phyloP scores from a whole-genome alignment of 2,888 invertebrate species.

The Drosophila paracracens region DNA sequence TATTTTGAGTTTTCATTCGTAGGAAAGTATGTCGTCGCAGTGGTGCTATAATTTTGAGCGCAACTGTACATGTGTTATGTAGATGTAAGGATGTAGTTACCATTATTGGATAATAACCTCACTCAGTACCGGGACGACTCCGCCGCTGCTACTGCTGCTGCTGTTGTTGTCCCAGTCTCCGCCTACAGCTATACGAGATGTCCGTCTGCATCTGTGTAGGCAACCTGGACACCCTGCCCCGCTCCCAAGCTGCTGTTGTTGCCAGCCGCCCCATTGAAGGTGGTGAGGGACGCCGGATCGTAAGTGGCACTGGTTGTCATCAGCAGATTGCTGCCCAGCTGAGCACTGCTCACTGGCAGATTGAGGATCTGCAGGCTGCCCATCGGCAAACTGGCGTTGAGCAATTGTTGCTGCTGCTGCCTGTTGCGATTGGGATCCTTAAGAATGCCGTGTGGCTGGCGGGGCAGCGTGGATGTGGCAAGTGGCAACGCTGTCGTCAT shows the following conservation, averaged over 20 bases:
- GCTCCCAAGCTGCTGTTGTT: neutral
- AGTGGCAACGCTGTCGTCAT: slow-evolving; percentile 74
- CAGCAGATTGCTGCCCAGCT: slow-evolving; percentile 83
- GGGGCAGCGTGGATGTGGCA: slow-evolving; percentile 81
- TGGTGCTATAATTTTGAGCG: neutral
- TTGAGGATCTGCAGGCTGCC: slow-evolving; percentile 87
- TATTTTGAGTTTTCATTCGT: neutral
- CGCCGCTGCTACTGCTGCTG: slow-evolving; percentile 29
- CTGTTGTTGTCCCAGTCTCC: slow-evolving; percentile 63
- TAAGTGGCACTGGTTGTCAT: slow-evolving; percentile 82
- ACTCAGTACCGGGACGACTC: slow-evolving; percentile 69
- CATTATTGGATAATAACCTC: slow-evolving; percentile 24
- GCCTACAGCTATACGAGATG: slow-evolving; percentile 85
- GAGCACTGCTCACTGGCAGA: slow-evolving; percentile 86
- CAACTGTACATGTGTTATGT: slow-evolving; percentile 6
- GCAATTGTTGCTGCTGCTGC: slow-evolving; percentile 86
- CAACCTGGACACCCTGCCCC: slow-evolving; percentile 73
- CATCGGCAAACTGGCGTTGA: slow-evolving; percentile 81
- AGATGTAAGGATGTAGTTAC: slow-evolving; percentile 36
- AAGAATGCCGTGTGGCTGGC: slow-evolving; percentile 88
- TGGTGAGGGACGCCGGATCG: slow-evolving; percentile 84
- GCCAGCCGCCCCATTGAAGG: slow-evolving; percentile 77
- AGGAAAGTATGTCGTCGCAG: neutral
- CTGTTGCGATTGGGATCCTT: slow-evolving; percentile 88
- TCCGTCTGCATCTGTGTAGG: slow-evolving; percentile 85